A percentile compares a stretch with the other conserved stretches of the same genome.
Evolutionary conservation across 1,140 invertebrate genomes (phyloP).

Genomic region (Amyelois transitella): DNA sequence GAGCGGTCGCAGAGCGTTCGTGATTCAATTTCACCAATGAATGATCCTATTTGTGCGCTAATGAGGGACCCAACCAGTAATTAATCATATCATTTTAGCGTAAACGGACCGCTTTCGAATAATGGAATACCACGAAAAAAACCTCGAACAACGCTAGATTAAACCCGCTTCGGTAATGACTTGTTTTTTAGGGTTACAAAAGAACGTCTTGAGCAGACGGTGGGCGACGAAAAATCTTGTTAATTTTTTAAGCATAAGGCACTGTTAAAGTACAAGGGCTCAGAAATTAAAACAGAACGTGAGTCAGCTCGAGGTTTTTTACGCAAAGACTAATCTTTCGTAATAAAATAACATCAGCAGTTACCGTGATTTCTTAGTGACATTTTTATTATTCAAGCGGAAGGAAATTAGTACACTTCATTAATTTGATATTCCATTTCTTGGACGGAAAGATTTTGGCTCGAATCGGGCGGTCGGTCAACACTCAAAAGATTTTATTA

Average conservation of each 20-base stretch:
- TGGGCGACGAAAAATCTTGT: slow-evolving; percentile 39
- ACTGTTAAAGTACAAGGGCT: too few species aligned
- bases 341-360: too few species aligned
- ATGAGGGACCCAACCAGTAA: slow-evolving; percentile 65
- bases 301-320: neutral
- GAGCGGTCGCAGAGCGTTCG: slow-evolving; percentile 40
- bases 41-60: slow-evolving; percentile 64
- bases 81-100: slow-evolving; percentile 73
- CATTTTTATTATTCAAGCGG: neutral
- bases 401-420: slow-evolving; percentile 7
- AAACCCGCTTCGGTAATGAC: slow-evolving; percentile 68
- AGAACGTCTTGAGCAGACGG: slow-evolving; percentile 67
- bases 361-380: neutral
- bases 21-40: slow-evolving; percentile 71
- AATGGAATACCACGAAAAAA: slow-evolving; percentile 68
- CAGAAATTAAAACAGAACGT: neutral
- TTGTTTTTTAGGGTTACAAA: slow-evolving; percentile 71
- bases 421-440: slow-evolving; percentile 17
- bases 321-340: neutral
- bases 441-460: slow-evolving; percentile 2
- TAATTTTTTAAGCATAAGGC: slow-evolving; percentile 50
- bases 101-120: slow-evolving; percentile 56
- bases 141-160: slow-evolving; percentile 60
- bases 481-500: slow-evolving; percentile 47
- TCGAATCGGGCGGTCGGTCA: slow-evolving; percentile 24